Evolutionary conservation across 2,113 vertebrate genomes (phyloP), one percentile per base, ranked within the genome.

Genomic region (Neodontobutis hainanensis): DNA sequence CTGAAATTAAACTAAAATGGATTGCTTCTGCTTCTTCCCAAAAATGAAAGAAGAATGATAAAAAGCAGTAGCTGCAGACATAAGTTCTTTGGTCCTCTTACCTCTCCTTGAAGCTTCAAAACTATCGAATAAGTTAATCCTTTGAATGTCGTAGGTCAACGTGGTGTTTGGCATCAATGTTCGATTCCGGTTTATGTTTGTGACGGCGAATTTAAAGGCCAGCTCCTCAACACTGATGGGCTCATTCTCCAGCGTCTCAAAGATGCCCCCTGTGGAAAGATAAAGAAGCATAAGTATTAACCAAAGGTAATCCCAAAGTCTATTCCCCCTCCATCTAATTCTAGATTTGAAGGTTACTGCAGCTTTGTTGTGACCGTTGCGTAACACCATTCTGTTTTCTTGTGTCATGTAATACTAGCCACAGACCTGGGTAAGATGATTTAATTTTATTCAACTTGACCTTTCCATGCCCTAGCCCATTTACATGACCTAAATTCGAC

Each of bases 121-220:
- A 70, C 97, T 98, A 90, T 99, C 97, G 48, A 96, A 99, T 43
- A 97, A 92, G 88, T 97, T 98, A 92, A 99, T 97, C 91, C 95
- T 95, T 94, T 99, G 97, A 89, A 98, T 95, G 90, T 99, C 97
- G 3, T 99, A 99, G 88, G 97, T 99, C 90, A 99, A 90, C 10
- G 97, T 99, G 81, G 93, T 96, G 90, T 98, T 98, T 89, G 97
- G 97, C 96, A 98, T 96, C 90, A 99, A 89, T 64, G 95, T 96
- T 90, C 95, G 92, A 89, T 99, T 98, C 88, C 96, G 92, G 86
- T 99, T 99, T 86, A 99, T 96, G 88, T 95, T 99, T 90, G 92
- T 96, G 70, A 99, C 95, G 50, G 97, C 96, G 82, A 99, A 99
- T 92, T 98, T 99, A 93, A 99, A 99, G 74, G 96, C 97, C 88